These are phyloP conservation scores for Cassiopea xamachana DNA, from an alignment of 30 jellyfish, hydroid and myxozoan genomes.

Conservation along the genomic window DNA sequence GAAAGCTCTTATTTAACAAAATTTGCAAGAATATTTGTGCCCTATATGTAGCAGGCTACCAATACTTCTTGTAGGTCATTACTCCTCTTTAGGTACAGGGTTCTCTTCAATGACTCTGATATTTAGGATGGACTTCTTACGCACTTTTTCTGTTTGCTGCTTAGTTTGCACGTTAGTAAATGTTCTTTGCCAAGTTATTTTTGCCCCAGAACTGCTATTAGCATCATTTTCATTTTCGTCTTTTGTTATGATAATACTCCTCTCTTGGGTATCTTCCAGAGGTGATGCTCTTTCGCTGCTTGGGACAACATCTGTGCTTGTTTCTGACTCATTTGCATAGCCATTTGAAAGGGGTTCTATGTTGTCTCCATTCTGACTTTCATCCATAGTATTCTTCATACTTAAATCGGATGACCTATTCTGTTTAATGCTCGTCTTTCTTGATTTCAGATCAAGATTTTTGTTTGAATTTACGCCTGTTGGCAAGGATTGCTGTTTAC, in stretches of 20 bases:
- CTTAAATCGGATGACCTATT: background rate
- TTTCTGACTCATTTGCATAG: background rate
- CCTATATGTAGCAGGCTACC: too few species aligned
- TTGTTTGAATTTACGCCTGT: background rate
- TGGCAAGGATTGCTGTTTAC: background rate
- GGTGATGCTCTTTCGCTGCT: too few species aligned
- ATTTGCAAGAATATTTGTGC: too few species aligned
- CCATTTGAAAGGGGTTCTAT: background rate
- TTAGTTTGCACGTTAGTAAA: slow-evolving; percentile 12
- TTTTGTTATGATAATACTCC: background rate
- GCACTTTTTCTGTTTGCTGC: slow-evolving; percentile 2
- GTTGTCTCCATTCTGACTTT: background rate
- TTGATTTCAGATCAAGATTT: background rate
- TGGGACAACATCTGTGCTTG: background rate
- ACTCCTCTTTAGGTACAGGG: background rate
- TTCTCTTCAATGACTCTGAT: slow-evolving; percentile 6
- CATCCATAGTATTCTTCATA: background rate
- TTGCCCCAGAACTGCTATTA: background rate
- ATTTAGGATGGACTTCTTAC: slow-evolving; percentile 36
- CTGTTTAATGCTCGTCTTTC: background rate
- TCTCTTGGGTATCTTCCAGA: too few species aligned
- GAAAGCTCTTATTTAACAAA: too few species aligned
- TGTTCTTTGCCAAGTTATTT: slow-evolving; percentile 20
- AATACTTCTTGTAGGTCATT: too few species aligned
- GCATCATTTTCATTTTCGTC: slow-evolving; percentile 22